Conservation (phyloP, 2,113 vertebrate species). For the Equus quagga region DNA sequence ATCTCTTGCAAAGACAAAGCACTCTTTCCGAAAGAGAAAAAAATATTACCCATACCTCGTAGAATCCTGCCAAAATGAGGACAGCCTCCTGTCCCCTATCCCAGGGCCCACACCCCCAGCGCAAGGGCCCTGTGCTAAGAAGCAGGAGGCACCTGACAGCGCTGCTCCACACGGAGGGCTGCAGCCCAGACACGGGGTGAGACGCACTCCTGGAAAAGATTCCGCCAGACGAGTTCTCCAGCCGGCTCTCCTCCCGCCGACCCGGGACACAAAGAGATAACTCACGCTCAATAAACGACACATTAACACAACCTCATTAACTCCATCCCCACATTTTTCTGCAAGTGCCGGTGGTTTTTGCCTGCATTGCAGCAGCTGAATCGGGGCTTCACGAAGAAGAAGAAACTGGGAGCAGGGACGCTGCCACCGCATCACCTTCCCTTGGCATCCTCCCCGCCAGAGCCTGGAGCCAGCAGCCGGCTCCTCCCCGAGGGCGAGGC, state of each 20-base stretch:
- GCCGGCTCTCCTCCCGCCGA: conserved; percentile 46
- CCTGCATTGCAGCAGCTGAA: conserved; percentile 86
- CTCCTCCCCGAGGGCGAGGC: conserved; percentile 10
- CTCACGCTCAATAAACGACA: conserved; percentile 65
- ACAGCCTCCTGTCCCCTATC: background rate
- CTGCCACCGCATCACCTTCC: conserved; percentile 55
- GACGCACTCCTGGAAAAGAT: conserved; percentile 30
- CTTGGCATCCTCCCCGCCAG: conserved; percentile 48
- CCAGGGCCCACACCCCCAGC: background rate
- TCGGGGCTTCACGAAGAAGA: conserved; percentile 54
- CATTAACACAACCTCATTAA: conserved; percentile 72
- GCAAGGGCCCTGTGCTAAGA: background rate
- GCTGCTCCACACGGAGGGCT: background rate
- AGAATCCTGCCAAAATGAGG: background rate
- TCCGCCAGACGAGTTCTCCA: conserved; percentile 18
- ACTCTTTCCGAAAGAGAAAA: conserved; percentile 62
- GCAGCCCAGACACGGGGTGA: background rate
- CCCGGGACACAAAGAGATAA: conserved; percentile 64
- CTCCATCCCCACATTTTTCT: conserved; percentile 54
- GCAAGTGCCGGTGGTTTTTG: conserved; percentile 69
- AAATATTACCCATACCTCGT: background rate
- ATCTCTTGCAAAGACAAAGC: conserved; percentile 61
- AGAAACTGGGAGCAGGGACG: conserved; percentile 61
- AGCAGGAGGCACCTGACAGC: background rate
- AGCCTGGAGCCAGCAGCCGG: background rate